Percentiles rank a stretch among this genome's conserved stretches.
These are phyloP conservation scores for Nannoperca obscura DNA, from an alignment of 2,797 vertebrate genomes.

Conservation along the genomic window DNA sequence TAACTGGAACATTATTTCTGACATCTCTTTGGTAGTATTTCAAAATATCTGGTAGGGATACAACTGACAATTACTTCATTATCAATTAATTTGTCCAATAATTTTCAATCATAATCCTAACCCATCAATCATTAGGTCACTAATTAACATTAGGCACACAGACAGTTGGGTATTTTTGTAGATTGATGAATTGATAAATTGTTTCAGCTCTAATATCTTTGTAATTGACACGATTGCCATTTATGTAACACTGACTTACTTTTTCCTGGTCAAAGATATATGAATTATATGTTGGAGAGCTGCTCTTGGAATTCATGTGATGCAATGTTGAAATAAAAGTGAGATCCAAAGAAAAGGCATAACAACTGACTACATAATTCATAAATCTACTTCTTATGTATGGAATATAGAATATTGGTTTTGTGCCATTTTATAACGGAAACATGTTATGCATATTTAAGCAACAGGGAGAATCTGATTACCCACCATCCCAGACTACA, in stretches of 20 bases:
- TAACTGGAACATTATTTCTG: background rate
- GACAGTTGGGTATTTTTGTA: background rate
- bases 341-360: background rate
- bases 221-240: background rate
- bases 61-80: background rate
- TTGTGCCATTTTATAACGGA: background rate
- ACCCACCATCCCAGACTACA: background rate
- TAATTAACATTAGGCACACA: too few relatives aligned
- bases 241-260: background rate
- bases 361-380: background rate
- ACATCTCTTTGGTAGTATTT: background rate
- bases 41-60: background rate
- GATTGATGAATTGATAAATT: too few relatives aligned
- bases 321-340: slow-evolving; percentile 24
- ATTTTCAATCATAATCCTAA: too few relatives aligned
- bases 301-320: background rate
- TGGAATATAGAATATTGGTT: background rate
- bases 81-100: fast-evolving
- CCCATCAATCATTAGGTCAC: too few relatives aligned
- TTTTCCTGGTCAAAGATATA: background rate
- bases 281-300: background rate
- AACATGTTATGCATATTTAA: background rate
- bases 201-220: background rate
- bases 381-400: background rate
- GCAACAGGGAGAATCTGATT: too few relatives aligned